These are phyloP conservation scores for Cataglyphis hispanica DNA, from an alignment of 1,140 invertebrate species.

Conservation along the genomic window DNA sequence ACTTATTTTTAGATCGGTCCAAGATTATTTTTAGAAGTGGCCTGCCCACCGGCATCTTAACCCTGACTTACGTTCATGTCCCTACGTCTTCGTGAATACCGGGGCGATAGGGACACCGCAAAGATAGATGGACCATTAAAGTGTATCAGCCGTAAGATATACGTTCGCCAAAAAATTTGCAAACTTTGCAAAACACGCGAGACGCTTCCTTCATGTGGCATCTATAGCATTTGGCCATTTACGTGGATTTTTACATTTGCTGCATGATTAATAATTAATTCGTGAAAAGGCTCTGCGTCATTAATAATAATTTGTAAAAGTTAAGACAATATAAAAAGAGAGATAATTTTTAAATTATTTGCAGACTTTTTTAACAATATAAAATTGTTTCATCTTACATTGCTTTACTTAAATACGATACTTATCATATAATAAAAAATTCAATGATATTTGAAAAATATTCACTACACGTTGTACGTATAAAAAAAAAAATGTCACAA, in stretches of 20 bases:
- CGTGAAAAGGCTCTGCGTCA: no score
- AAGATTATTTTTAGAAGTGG: slow-evolving; percentile 79
- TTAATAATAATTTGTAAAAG: neutral
- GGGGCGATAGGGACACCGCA: slow-evolving; percentile 35
- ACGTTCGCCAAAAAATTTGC: slow-evolving; percentile 14
- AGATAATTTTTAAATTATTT: neutral
- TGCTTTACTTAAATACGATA: neutral
- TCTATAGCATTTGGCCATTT: neutral
- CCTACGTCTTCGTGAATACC: slow-evolving; percentile 63
- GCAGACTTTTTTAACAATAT: neutral
- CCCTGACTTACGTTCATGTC: slow-evolving; percentile 80
- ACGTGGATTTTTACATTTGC: neutral
- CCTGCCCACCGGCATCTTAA: slow-evolving; percentile 77
- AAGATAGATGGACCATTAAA: slow-evolving; percentile 36
- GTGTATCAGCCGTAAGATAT: neutral
- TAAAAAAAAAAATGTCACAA: neutral
- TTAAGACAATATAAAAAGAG: neutral
- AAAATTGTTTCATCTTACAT: neutral
- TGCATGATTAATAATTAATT: no score
- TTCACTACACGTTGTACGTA: neutral
- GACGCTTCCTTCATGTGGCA: neutral
- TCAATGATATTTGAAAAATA: neutral
- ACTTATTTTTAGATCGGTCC: slow-evolving; percentile 82
- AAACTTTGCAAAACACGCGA: slow-evolving; percentile 13
- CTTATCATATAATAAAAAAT: neutral